Base-by-base conservation (phyloP, 2,797 vertebrate genomes). In the Phoeniculus purpureus region DNA sequence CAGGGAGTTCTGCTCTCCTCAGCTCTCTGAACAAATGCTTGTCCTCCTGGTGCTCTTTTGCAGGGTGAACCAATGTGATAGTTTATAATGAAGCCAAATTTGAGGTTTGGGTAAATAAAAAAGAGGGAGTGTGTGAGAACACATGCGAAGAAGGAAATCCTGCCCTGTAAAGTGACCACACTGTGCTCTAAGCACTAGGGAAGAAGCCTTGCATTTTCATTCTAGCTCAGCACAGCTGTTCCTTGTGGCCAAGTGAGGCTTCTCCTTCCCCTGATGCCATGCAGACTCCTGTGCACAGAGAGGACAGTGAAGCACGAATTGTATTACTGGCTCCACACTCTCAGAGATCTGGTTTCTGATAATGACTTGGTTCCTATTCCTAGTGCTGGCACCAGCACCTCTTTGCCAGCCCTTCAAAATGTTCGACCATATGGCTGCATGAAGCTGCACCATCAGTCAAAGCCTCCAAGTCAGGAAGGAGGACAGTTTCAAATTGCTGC, bases 371-470 rank as follows among this genome's bases (percentile, higher is more conserved):
- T 89, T 95, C 93, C 89, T 55, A 13, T 94, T 96, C 89, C 43
- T n/a, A 73, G 60, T 3, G n/a, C 86, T 91, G 85, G 79, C 65
- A 85, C n/a, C 62, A 18, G 88, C 93, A 60, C 91, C 90, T 77
- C 71, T 88, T 86, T 81, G 85, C 92, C 27, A 7, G 85, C 83
- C 81, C 74, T 95, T 95, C 95, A 96, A 96, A 92, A 94, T 96
- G 93, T 90, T 94, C 10, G 3, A 82, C 94, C 95, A 95, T 89
- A 82, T 96, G 95, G 90, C 92, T 92, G 77, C 86, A 93, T 68
- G 92, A 91, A 93, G 82, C 90, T 64, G 87, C 85, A 60, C 76
- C 90, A 94, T 85, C 89, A 90, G 77, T 91, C 91, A 88, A 64
- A 90, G 85, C 94, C 72, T 93, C 61, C 78, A 58, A 94, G 65